Conservation (phyloP, 2,797 vertebrate species). For the Ispidina picta region DNA sequence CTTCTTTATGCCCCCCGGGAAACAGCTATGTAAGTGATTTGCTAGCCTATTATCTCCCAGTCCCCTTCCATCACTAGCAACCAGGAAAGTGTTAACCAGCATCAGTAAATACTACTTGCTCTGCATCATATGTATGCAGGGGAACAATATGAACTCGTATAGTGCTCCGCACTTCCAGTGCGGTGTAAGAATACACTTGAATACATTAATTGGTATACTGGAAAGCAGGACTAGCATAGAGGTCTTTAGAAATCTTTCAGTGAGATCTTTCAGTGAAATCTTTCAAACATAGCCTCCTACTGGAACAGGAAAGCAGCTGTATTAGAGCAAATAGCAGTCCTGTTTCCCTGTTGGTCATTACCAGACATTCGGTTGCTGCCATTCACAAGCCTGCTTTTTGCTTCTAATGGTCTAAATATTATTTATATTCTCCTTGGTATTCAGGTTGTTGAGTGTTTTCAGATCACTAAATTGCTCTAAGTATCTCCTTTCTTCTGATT, state of each 20-base stretch:
- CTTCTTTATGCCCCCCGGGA: too few relatives aligned
- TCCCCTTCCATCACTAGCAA: background rate
- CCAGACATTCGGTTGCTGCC: background rate
- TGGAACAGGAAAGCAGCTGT: background rate
- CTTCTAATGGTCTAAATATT: background rate
- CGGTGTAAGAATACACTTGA: background rate
- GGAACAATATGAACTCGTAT: accelerated
- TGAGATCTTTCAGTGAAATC: background rate
- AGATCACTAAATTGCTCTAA: background rate
- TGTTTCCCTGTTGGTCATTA: background rate
- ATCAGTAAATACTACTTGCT: background rate
- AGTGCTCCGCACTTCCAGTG: background rate
- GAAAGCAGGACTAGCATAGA: background rate
- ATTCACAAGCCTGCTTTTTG: background rate
- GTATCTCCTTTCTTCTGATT: background rate
- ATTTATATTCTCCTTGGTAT: background rate
- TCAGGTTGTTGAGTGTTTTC: background rate
- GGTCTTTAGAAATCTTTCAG: background rate
- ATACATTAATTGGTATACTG: background rate
- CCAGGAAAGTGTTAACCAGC: background rate
- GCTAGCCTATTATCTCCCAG: background rate
- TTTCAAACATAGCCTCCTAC: background rate
- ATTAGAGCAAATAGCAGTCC: background rate
- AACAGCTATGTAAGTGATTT: background rate
- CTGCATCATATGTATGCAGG: background rate